These are phyloP conservation scores for Myotis pilosus DNA, from an alignment of 2,797 vertebrate species.

Conservation along the genomic window DNA sequence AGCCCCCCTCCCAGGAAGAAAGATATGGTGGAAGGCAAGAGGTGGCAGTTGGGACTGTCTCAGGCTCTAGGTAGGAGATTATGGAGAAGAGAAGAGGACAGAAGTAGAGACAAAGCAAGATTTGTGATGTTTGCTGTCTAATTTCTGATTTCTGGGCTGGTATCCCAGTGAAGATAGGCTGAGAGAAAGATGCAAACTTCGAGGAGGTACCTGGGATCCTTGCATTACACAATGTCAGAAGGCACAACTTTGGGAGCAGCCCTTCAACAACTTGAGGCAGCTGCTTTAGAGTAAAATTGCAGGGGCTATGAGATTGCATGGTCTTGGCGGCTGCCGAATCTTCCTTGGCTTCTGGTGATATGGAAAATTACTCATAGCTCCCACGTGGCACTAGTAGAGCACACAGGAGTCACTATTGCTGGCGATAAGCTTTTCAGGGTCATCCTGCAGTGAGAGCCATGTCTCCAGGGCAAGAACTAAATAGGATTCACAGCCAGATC, in stretches of 20 bases:
- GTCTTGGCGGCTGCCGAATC: background rate
- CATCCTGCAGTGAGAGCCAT: background rate
- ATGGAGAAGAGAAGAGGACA: background rate
- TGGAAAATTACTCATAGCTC: background rate
- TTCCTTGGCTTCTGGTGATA: background rate
- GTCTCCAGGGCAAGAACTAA: background rate
- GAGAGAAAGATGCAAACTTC: background rate
- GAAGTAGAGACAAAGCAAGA: background rate
- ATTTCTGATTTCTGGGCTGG: background rate
- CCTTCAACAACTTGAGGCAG: background rate
- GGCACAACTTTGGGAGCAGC: rapidly evolving
- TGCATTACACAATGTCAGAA: no score
- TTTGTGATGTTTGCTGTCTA: background rate
- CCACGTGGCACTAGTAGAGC: no score
- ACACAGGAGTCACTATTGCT: background rate
- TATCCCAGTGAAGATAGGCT: background rate
- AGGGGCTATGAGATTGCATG: background rate
- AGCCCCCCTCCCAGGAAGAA: background rate
- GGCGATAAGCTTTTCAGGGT: background rate
- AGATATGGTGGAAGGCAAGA: background rate
- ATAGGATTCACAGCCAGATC: background rate
- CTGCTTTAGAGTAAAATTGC: background rate
- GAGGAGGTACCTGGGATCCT: background rate
- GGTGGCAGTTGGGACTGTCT: background rate
- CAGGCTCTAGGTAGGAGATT: background rate